These are phyloP conservation scores for Planococcus citri DNA, from an alignment of 1,140 invertebrate genomes.

Conservation along the genomic window DNA sequence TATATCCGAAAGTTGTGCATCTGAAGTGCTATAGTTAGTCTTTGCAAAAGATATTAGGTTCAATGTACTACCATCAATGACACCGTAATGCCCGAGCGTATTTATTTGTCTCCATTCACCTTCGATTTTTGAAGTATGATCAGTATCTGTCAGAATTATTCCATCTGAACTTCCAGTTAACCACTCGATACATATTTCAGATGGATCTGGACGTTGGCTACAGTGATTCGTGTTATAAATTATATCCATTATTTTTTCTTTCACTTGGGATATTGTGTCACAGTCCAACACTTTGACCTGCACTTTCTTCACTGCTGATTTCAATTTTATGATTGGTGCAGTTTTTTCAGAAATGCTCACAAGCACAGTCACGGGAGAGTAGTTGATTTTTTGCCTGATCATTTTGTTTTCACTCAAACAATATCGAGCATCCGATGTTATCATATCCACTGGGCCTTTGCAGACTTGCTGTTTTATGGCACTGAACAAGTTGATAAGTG, in stretches of 20 bases:
- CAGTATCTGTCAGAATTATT: slow-evolving; percentile 92
- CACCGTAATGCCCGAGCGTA: slow-evolving; percentile 48
- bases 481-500: slow-evolving; percentile 91
- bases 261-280: slow-evolving; percentile 98
- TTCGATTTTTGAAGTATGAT: slow-evolving; percentile 88
- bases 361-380: slow-evolving; percentile 75
- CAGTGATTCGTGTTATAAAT: slow-evolving; percentile 93
- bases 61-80: too few relatives aligned
- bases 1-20: too few relatives aligned
- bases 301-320: slow-evolving; percentile 80
- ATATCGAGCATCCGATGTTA: slow-evolving; percentile 94
- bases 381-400: slow-evolving; percentile 94
- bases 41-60: too few relatives aligned
- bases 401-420: slow-evolving; percentile 97
- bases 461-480: slow-evolving; percentile 99
- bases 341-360: slow-evolving; percentile 39
- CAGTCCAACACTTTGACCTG: slow-evolving; percentile 95
- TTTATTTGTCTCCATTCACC: slow-evolving; percentile 95
- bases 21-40: slow-evolving; percentile 59
- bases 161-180: slow-evolving; percentile 53
- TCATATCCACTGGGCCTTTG: slow-evolving; percentile 97
- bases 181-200: slow-evolving; percentile 95
- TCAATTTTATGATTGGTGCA: slow-evolving; percentile 61
- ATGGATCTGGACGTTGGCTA: slow-evolving; percentile 85
- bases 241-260: slow-evolving; percentile 95